Evolutionary conservation across 2,888 invertebrate genomes (phyloP).

Genomic region (Ephialtes manifestator): DNA sequence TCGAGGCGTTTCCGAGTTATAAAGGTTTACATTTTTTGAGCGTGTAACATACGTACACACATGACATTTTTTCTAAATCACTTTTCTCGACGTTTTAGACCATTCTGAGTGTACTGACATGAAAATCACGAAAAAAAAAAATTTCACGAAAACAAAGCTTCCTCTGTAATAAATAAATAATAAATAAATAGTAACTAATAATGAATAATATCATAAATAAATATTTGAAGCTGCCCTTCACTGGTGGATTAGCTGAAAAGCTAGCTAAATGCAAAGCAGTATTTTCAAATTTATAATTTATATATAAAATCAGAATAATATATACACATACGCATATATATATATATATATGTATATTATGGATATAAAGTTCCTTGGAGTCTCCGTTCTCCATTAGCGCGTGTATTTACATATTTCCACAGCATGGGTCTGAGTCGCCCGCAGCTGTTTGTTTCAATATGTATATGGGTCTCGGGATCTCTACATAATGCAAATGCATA

Average conservation of each 20-base stretch:
- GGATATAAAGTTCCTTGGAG: conserved; percentile 7
- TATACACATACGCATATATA: conserved; percentile 19
- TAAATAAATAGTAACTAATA: too few species aligned
- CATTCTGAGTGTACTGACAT: too few species aligned
- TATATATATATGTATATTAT: conserved; percentile 3
- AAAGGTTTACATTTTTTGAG: too few species aligned
- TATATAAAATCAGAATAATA: conserved; percentile 23
- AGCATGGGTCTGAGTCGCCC: conserved; percentile 1
- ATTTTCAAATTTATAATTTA: conserved; percentile 23
- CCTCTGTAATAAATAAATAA: too few species aligned
- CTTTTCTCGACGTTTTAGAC: too few species aligned
- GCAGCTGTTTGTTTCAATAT: conserved; percentile 32
- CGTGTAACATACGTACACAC: too few species aligned
- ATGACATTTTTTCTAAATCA: too few species aligned
- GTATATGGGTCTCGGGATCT: not conserved
- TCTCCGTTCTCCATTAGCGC: conserved; percentile 14
- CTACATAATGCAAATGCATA: not conserved
- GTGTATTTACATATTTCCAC: conserved; percentile 31
- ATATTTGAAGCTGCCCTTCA: conserved; percentile 9
- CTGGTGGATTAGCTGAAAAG: not conserved
- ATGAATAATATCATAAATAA: too few species aligned
- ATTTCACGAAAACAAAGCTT: too few species aligned
- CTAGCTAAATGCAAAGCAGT: not conserved
- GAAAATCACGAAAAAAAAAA: too few species aligned
- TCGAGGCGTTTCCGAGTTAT: too few species aligned